phyloP scores from a whole-genome alignment of 2,888 invertebrate species.

The Euproctis similis region DNA sequence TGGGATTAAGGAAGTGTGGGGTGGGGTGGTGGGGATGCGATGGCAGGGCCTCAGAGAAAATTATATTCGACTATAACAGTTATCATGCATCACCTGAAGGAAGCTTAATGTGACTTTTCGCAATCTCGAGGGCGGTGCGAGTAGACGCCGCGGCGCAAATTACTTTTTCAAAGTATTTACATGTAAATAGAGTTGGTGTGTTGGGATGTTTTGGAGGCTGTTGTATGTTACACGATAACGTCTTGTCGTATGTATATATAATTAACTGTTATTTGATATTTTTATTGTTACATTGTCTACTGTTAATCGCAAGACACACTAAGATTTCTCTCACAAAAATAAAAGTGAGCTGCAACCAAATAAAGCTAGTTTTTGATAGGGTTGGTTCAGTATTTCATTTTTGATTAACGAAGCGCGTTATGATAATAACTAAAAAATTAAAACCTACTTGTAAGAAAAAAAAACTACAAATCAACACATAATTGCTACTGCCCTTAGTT shows the following conservation, averaged over 20 bases:
- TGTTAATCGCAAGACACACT: neutral
- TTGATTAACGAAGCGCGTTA: too few relatives aligned
- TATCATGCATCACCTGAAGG: conserved; percentile 75
- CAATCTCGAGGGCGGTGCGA: conserved; percentile 72
- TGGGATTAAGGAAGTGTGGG: conserved; percentile 72
- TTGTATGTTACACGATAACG: conserved; percentile 28
- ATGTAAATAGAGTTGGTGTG: conserved; percentile 68
- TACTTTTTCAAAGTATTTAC: conserved; percentile 77
- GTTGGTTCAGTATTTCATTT: too few relatives aligned
- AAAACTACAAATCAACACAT: too few relatives aligned
- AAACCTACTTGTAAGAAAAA: too few relatives aligned
- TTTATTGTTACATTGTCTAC: conserved; percentile 1
- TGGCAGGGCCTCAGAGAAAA: conserved; percentile 71
- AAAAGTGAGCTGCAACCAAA: too few relatives aligned
- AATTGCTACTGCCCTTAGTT: too few relatives aligned
- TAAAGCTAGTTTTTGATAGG: too few relatives aligned
- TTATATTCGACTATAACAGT: conserved; percentile 76
- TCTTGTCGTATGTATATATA: conserved; percentile 10
- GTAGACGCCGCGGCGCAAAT: conserved; percentile 64
- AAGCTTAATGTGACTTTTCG: conserved; percentile 72
- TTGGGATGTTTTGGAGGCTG: conserved; percentile 46
- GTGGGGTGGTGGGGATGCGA: conserved; percentile 69
- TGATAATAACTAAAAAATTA: too few relatives aligned
- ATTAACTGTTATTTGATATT: too few relatives aligned
- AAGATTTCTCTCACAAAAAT: too few relatives aligned